Evolutionary conservation across 2,888 invertebrate genomes (phyloP), one percentile per base, ranked within the genome.

Genomic region (Drosophila macrothrix): DNA sequence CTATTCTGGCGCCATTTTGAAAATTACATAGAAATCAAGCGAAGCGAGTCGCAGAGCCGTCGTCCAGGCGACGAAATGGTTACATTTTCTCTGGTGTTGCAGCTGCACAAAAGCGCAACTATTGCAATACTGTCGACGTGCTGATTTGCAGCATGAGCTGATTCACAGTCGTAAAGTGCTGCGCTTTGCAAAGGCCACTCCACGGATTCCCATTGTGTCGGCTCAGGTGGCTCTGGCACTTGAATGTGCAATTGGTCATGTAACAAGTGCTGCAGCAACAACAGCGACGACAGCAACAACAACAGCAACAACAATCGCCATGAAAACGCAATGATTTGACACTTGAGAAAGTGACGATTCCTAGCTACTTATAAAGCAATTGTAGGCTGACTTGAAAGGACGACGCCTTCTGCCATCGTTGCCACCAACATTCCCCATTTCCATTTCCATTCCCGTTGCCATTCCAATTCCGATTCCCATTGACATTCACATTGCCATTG

Each of bases 201-300:
- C 58, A 55, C 53, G 39, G 56, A 74, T 71, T 80, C 71, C 66
- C 52, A 70, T 82, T 67, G 83, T 62, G 52, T 49, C 58, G 58
- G 72, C 63, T 31, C 67, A 70, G 72, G 58, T 72, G 68, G 82
- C 54, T 55, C 39, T 69, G 80, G 53, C 82, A 82, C 88, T 88
- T 88, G 70, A 72, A 61, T 75, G 58, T 78, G 85, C 91, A 90
- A 90, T 87, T 90, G 91, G 88, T 76, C 90, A 70, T 90, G 88
- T 80, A 74, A 67, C 77, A 72, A 80, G 74, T 62, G 54, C 64
- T 62, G 64, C 73, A 78, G 22, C 62, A 66, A 53, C 33, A 53
- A 19, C 61, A 59, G 61, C 50, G 75, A 68, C 63, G 61, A 60
- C 49, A 62, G 53, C 43, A 60, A 46, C 65, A 65, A 64, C 31